A percentile compares a stretch with the other conserved stretches of the same genome.
phyloP scores from a whole-genome alignment of 1,140 invertebrate species.

The Diachasma alloeum region DNA sequence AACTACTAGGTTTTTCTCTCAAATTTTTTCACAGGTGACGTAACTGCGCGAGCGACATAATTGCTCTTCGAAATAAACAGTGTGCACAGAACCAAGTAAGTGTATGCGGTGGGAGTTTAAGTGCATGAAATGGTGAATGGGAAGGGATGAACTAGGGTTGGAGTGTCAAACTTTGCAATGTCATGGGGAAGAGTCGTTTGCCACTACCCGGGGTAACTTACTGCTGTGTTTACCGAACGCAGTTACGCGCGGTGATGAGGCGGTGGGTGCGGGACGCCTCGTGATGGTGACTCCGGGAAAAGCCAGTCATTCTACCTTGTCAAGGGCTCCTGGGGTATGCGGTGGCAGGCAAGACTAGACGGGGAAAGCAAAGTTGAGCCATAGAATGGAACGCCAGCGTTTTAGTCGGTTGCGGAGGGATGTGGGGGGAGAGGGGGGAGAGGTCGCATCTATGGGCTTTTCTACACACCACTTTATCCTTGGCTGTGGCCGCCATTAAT shows the following conservation, averaged over 20 bases:
- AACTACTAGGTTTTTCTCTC: too few relatives aligned
- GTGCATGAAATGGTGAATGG: background rate
- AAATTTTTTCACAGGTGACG: background rate
- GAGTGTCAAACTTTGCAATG: slow-evolving; percentile 60
- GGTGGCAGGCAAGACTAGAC: too few relatives aligned
- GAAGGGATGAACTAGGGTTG: background rate
- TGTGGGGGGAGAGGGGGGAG: background rate
- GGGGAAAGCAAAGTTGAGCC: background rate
- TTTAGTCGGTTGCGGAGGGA: background rate
- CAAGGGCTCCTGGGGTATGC: background rate
- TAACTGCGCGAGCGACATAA: slow-evolving; percentile 44
- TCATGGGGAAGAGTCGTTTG: slow-evolving; percentile 48
- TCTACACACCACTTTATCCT: slow-evolving; percentile 1
- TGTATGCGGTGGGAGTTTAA: background rate
- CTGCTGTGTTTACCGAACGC: slow-evolving; percentile 60
- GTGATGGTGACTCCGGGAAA: slow-evolving; percentile 21
- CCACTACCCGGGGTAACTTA: slow-evolving; percentile 53
- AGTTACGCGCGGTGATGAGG: slow-evolving; percentile 45
- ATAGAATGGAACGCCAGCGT: background rate
- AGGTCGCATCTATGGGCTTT: background rate
- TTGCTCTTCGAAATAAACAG: slow-evolving; percentile 56
- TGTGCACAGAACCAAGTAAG: background rate
- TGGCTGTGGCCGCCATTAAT: background rate
- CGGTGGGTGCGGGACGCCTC: slow-evolving; percentile 9
- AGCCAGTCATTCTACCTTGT: slow-evolving; percentile 21